Percentiles rank a stretch among this genome's conserved stretches.
These are phyloP conservation scores for Coptodon bakossiorum DNA, from an alignment of 2,113 vertebrate species.

Conservation along the genomic window DNA sequence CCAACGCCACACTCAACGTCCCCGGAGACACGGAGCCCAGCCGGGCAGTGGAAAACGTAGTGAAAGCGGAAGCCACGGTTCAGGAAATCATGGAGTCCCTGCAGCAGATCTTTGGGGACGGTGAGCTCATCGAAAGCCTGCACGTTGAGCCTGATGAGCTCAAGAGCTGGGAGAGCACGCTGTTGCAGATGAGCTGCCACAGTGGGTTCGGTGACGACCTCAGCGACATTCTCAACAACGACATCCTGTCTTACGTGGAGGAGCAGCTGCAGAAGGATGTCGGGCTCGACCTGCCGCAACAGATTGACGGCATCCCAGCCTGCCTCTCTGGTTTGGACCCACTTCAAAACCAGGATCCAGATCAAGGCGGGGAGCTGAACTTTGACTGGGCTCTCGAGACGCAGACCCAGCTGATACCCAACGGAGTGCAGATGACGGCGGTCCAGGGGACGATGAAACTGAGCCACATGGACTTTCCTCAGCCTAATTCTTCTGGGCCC, in stretches of 20 bases:
- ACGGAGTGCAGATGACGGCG: neutral
- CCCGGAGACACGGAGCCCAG: neutral
- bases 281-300: neutral
- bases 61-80: slow-evolving; percentile 23
- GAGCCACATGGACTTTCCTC: slow-evolving; percentile 20
- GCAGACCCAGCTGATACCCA: neutral
- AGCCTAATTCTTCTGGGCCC: neutral
- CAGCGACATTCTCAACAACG: slow-evolving; percentile 15
- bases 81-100: slow-evolving; percentile 61
- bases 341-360: slow-evolving; percentile 9
- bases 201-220: slow-evolving; percentile 15
- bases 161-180: slow-evolving; percentile 65
- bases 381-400: slow-evolving; percentile 6
- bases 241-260: slow-evolving; percentile 58
- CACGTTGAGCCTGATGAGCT: slow-evolving; percentile 5
- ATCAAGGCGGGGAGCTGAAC: neutral
- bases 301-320: neutral
- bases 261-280: slow-evolving; percentile 62
- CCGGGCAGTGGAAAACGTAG: accelerated
- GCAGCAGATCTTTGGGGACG: slow-evolving; percentile 46
- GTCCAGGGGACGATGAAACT: slow-evolving; percentile 12
- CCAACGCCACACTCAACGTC: slow-evolving; percentile 60
- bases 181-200: slow-evolving; percentile 53
- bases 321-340: slow-evolving; percentile 16
- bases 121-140: slow-evolving; percentile 1